These are phyloP conservation scores for Eilema depressum DNA, from an alignment of 2,888 invertebrate genomes.

Conservation along the genomic window DNA sequence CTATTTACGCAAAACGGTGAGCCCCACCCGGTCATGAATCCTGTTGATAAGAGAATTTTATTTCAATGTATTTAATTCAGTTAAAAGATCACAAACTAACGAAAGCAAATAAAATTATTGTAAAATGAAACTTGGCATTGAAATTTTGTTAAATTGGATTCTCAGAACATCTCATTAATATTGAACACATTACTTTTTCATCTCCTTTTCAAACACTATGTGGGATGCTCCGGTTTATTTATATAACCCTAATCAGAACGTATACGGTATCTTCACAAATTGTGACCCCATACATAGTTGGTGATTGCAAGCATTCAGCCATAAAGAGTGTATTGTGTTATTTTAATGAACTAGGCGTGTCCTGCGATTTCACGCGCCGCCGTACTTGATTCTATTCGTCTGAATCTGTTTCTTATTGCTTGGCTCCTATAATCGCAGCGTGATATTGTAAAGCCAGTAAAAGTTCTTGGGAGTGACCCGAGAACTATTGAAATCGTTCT, in stretches of 20 bases:
- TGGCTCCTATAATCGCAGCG: neutral
- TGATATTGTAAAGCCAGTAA: no score
- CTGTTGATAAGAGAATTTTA: no score
- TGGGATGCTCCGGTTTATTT: neutral
- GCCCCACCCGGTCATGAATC: no score
- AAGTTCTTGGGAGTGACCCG: no score
- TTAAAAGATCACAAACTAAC: no score
- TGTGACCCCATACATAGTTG: neutral
- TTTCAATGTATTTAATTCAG: no score
- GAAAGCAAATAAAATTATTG: no score
- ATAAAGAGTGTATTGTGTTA: conserved; percentile 11
- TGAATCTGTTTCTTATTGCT: neutral
- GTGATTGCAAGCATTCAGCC: conserved; percentile 6
- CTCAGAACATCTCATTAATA: neutral
- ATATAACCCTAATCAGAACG: neutral
- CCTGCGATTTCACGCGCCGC: neutral
- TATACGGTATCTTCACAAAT: neutral
- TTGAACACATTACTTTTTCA: neutral
- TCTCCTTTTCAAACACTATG: neutral
- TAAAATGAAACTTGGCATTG: neutral
- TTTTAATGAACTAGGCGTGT: neutral
- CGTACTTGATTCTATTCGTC: neutral
- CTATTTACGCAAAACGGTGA: no score
- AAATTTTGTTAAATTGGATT: neutral
- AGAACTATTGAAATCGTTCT: no score